Percentiles rank a stretch among this genome's conserved stretches.
Conservation (phyloP, 2,888 invertebrate species). For the Anorthoa munda region DNA sequence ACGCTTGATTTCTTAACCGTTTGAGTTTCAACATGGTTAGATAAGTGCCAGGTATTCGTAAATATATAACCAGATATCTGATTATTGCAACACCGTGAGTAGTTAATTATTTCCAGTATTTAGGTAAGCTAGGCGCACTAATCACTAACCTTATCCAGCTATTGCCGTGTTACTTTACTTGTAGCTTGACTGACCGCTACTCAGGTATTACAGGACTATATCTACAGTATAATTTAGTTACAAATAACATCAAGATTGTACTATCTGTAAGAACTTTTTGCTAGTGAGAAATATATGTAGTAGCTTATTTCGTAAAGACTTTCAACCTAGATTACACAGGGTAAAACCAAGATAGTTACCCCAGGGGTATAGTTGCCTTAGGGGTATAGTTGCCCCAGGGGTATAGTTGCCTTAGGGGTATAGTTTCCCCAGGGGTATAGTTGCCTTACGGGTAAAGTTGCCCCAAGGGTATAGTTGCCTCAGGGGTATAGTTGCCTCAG, state of each 20-base stretch:
- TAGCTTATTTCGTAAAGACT: not conserved
- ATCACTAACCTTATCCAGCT: slow-evolving; percentile 32
- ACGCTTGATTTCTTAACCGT: slow-evolving; percentile 69
- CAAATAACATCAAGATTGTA: not conserved
- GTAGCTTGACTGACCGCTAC: slow-evolving; percentile 21
- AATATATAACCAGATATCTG: slow-evolving; percentile 58
- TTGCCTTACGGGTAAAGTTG: too few species aligned
- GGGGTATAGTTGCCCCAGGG: too few species aligned
- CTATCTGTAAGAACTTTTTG: not conserved
- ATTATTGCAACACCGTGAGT: slow-evolving; percentile 39
- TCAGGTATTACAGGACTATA: not conserved
- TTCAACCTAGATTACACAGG: not conserved
- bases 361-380: too few species aligned
- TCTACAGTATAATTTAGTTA: not conserved
- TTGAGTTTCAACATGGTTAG: slow-evolving; percentile 65
- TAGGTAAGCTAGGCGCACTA: slow-evolving; percentile 5
- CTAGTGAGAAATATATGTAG: too few species aligned
- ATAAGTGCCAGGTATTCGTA: slow-evolving; percentile 64
- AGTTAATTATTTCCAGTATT: slow-evolving; percentile 37
- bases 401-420: too few species aligned
- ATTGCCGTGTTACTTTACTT: slow-evolving; percentile 17
- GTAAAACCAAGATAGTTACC: too few species aligned
- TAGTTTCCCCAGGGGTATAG: too few species aligned
- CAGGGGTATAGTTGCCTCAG: too few species aligned
- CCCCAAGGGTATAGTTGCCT: too few species aligned